These are phyloP conservation scores for Daboia siamensis DNA, from an alignment of 2,113 vertebrate genomes.

Conservation along the genomic window DNA sequence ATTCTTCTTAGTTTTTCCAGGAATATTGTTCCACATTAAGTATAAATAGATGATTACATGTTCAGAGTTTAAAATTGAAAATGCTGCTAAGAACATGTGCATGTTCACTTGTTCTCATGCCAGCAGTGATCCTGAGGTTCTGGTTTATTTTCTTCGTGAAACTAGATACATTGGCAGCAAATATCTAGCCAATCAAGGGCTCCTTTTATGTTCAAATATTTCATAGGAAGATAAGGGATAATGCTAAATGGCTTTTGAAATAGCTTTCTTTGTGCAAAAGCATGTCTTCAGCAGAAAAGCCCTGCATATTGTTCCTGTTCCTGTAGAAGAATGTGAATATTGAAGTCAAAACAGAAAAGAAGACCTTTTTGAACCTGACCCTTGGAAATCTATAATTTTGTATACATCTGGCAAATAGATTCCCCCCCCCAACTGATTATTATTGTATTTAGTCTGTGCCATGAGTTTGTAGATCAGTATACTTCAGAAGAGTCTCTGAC, in stretches of 20 bases:
- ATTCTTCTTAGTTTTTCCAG: not conserved
- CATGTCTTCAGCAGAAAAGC: not conserved
- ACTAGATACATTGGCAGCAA: not conserved
- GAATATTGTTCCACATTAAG: not conserved
- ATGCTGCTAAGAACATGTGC: not conserved
- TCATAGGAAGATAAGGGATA: not conserved
- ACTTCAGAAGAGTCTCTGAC: not conserved
- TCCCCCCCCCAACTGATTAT: not conserved
- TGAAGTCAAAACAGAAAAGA: not conserved
- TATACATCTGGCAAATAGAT: not conserved
- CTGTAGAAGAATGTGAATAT: not conserved
- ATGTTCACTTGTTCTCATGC: not conserved
- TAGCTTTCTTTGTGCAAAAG: not conserved
- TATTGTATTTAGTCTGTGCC: not conserved
- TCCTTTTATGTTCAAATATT: not conserved
- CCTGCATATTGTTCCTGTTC: not conserved
- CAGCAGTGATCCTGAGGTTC: not conserved
- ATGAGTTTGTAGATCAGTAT: not conserved
- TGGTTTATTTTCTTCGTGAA: not conserved
- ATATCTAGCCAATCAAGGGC: not conserved
- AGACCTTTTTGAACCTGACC: not conserved
- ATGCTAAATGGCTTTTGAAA: not conserved
- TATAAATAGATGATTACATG: not conserved
- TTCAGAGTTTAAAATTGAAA: not conserved
- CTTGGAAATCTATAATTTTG: not conserved